phyloP scores from a whole-genome alignment of 2,888 invertebrate genomes.

The Drosophila borealis region DNA sequence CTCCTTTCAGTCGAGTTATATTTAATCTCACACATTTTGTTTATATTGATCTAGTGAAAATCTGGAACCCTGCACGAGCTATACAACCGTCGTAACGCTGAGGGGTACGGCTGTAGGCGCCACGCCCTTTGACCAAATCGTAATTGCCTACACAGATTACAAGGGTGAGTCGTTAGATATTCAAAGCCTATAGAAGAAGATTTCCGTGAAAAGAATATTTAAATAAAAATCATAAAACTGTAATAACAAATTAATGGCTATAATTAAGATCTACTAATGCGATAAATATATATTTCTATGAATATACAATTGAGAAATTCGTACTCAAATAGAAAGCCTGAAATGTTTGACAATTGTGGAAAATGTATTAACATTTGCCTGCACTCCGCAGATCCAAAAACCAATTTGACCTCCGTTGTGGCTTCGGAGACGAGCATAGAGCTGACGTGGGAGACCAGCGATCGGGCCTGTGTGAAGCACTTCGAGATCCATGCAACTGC shows the following conservation, averaged over 20 bases:
- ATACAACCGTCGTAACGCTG: constrained; percentile 64
- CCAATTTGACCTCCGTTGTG: constrained; percentile 49
- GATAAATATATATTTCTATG: no score
- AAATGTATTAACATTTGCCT: neutral
- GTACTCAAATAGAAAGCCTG: no score
- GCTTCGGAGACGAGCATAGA: constrained; percentile 52
- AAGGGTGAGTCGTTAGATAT: constrained; percentile 52
- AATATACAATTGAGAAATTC: no score
- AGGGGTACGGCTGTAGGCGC: constrained; percentile 30
- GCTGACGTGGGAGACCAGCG: constrained; percentile 71
- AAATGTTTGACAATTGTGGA: no score
- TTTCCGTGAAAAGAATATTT: neutral
- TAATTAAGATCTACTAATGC: neutral
- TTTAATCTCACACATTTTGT: neutral
- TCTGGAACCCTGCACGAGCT: constrained; percentile 80
- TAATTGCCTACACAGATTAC: constrained; percentile 70
- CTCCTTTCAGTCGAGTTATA: neutral
- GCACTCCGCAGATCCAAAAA: constrained; percentile 57
- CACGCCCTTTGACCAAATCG: constrained; percentile 35
- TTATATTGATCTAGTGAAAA: constrained; percentile 59
- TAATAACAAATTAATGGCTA: neutral
- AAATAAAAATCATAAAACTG: neutral
- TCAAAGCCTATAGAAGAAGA: no score
- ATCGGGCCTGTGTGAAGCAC: constrained; percentile 69
- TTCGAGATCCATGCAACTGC: constrained; percentile 68